phyloP scores from a whole-genome alignment of 2,113 vertebrate genomes.

The Orthonyx spaldingii region DNA sequence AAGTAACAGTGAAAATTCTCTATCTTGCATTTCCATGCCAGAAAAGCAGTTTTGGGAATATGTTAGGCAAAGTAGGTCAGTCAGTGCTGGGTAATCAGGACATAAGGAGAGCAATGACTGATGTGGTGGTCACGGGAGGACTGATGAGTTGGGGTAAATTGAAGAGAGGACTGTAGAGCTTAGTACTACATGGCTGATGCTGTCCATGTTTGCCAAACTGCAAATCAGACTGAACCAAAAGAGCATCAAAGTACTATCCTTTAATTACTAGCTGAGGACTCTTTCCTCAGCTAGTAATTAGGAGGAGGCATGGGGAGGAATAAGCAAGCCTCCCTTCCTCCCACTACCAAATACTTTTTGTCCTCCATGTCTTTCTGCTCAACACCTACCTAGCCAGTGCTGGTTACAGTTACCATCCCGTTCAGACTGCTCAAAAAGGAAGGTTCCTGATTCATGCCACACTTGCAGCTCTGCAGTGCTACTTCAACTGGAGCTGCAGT shows the following conservation, averaged over 20 bases:
- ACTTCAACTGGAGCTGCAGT: not conserved
- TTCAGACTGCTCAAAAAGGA: not conserved
- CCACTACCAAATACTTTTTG: not conserved
- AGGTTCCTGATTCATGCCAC: not conserved
- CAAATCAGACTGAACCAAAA: not conserved
- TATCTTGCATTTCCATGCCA: not conserved
- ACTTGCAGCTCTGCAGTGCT: not conserved
- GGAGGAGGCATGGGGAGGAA: rapidly evolving
- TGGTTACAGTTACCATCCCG: not conserved
- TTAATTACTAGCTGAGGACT: not conserved
- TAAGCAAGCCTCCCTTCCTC: not conserved
- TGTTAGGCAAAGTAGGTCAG: not conserved
- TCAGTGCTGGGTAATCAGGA: not conserved
- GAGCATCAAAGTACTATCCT: not conserved
- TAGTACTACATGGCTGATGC: not conserved
- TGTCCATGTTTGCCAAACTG: not conserved
- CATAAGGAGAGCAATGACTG: not conserved
- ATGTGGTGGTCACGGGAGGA: not conserved
- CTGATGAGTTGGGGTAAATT: not conserved
- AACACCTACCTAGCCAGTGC: not conserved
- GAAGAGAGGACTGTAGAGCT: not conserved
- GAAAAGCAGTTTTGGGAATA: not conserved
- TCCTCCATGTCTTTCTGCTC: not conserved
- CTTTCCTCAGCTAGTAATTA: not conserved
- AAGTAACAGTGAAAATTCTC: not conserved